Percentiles rank a stretch among this genome's conserved stretches.
Evolutionary conservation across 2,113 vertebrate species (phyloP).

Genomic region (Strigops habroptila): DNA sequence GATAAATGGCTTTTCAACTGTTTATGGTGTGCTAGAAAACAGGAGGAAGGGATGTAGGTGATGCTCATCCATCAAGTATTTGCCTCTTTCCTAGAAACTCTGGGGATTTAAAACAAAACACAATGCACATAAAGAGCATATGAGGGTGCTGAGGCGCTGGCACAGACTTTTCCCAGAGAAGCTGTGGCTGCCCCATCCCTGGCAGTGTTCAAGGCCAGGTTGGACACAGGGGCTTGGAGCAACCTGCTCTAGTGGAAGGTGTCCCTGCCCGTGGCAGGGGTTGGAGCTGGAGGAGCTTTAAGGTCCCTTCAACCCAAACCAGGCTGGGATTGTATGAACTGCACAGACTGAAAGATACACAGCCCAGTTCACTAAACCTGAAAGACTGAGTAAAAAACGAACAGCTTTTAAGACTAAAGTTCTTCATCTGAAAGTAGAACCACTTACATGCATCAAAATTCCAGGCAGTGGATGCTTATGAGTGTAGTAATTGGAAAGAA

Average conservation of each 20-base stretch:
- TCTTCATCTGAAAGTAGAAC: neutral
- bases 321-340: neutral
- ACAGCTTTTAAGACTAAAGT: neutral
- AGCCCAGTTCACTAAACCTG: neutral
- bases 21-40: neutral
- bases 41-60: neutral
- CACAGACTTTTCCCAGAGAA: neutral
- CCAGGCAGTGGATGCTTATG: neutral
- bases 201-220: neutral
- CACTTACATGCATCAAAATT: neutral
- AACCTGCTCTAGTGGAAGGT: neutral
- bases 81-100: neutral
- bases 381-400: neutral
- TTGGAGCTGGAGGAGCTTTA: neutral
- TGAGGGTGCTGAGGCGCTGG: neutral
- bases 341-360: neutral
- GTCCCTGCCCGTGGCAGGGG: neutral
- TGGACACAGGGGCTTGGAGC: neutral
- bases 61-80: neutral
- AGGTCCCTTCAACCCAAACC: neutral
- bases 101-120: neutral
- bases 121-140: neutral
- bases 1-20: neutral
- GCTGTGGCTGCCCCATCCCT: neutral
- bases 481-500: constrained; percentile 39